phyloP scores from a whole-genome alignment of 2,888 invertebrate genomes.

The Chloroclysta siterata region DNA sequence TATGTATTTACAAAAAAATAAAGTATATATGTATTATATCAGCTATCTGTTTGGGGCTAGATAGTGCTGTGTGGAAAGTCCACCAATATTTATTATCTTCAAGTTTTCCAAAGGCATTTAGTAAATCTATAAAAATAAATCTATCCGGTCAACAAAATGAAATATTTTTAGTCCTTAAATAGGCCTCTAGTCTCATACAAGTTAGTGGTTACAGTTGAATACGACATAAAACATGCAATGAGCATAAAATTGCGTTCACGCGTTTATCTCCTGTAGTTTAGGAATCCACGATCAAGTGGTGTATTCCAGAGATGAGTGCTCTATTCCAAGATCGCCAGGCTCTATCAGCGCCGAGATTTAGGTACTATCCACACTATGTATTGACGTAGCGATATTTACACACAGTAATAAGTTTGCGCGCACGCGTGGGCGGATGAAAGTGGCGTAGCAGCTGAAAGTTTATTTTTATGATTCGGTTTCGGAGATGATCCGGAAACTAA shows the following conservation, averaged over 20 bases:
- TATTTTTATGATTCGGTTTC: constrained; percentile 22
- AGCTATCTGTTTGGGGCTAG: too few species aligned
- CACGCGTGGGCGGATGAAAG: constrained; percentile 18
- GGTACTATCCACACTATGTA: constrained; percentile 49
- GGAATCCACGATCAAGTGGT: not conserved
- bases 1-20: too few species aligned
- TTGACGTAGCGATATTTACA: constrained; percentile 50
- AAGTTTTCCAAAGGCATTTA: too few species aligned
- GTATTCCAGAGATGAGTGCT: constrained; percentile 10
- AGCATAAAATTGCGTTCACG: not conserved
- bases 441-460: constrained; percentile 21
- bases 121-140: too few species aligned
- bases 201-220: too few species aligned
- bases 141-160: too few species aligned
- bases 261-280: not conserved
- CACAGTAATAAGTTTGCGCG: constrained; percentile 24
- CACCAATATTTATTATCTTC: too few species aligned
- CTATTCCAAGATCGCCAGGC: constrained; percentile 40
- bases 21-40: too few species aligned
- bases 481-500: constrained; percentile 11
- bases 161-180: too few species aligned
- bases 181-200: too few species aligned
- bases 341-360: constrained; percentile 24
- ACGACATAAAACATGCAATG: too few species aligned
- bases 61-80: too few species aligned